A percentile compares a stretch with the other conserved stretches of the same genome.
Evolutionary conservation across 2,888 invertebrate genomes (phyloP).

Genomic region (Tenthredo notha): DNA sequence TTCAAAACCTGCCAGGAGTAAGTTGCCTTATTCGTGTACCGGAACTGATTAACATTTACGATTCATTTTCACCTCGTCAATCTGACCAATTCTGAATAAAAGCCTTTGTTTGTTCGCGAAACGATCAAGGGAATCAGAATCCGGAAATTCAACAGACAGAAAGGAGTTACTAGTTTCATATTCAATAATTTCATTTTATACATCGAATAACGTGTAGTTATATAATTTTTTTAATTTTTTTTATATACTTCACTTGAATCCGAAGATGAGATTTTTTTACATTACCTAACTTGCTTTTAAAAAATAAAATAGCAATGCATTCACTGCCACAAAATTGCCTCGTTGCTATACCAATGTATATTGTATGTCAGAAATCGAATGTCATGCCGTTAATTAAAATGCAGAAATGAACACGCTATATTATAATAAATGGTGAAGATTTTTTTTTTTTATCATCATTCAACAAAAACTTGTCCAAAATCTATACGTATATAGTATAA

Average conservation of each 20-base stretch:
- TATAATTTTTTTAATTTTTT: neutral
- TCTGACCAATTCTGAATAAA: conserved; percentile 6
- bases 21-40: conserved; percentile 52
- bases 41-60: conserved; percentile 40
- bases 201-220: neutral
- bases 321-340: neutral
- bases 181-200: neutral
- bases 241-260: neutral
- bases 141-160: conserved; percentile 1
- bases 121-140: neutral
- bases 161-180: neutral
- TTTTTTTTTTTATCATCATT: neutral
- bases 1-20: neutral
- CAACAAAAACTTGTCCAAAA: conserved; percentile 10
- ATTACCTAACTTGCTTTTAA: neutral
- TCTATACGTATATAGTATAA: neutral
- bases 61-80: conserved; percentile 26
- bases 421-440: neutral
- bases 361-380: conserved; percentile 9
- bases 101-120: conserved; percentile 24
- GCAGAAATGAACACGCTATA: conserved; percentile 16
- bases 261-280: neutral
- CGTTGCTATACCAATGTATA: neutral
- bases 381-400: conserved; percentile 20
- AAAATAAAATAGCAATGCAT: neutral